Percentiles rank a stretch among this genome's conserved stretches.
Evolutionary conservation across 2,888 invertebrate species (phyloP).

Genomic region (Ferrisia virgata): DNA sequence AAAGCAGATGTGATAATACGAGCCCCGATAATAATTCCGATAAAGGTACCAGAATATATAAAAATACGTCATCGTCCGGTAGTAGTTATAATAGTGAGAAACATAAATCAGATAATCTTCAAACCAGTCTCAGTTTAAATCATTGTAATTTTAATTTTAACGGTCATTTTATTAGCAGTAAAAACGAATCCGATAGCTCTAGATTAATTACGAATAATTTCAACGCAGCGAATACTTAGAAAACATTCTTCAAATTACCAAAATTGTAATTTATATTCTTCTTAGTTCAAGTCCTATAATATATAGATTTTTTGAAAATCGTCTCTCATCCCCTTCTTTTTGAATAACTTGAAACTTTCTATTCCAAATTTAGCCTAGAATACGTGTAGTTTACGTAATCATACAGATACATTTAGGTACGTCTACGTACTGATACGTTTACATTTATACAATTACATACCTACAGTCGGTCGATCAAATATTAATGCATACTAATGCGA

Average conservation of each 20-base stretch:
- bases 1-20: constrained; percentile 40
- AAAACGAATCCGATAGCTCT: constrained; percentile 31
- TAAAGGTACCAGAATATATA: constrained; percentile 7
- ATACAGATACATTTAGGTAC: too few species aligned
- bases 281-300: not conserved
- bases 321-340: not conserved
- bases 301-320: not conserved
- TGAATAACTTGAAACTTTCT: not conserved
- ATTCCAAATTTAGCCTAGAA: not conserved
- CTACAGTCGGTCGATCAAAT: too few species aligned
- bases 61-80: not conserved
- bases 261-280: not conserved
- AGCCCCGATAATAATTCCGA: not conserved
- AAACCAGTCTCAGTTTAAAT: constrained; percentile 36
- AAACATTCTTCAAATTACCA: too few species aligned
- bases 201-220: constrained; percentile 23
- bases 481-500: too few species aligned
- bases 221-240: constrained; percentile 28
- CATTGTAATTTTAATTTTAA: constrained; percentile 38
- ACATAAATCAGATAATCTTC: constrained; percentile 8
- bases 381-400: not conserved
- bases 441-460: too few species aligned
- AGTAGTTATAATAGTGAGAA: constrained; percentile 14
- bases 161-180: constrained; percentile 31
- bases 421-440: too few species aligned